Conservation (phyloP, 2,888 invertebrate genomes). For the Dynastes grantii region DNA sequence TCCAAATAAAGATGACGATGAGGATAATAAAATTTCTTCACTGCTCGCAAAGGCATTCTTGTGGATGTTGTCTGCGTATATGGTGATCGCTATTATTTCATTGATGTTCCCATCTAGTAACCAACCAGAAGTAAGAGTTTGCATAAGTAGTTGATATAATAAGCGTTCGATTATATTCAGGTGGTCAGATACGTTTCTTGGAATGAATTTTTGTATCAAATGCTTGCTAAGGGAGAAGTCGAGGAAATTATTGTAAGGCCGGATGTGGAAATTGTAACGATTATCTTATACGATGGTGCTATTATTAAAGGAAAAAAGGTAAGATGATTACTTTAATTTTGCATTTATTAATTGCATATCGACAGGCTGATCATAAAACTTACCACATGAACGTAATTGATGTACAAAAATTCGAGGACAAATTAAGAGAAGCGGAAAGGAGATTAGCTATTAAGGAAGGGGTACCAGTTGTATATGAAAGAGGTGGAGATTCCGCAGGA, state of each 20-base stretch:
- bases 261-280: constrained; percentile 88
- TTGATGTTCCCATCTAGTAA: constrained; percentile 80
- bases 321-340: constrained; percentile 49
- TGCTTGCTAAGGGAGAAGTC: constrained; percentile 96
- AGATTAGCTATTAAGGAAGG: constrained; percentile 86
- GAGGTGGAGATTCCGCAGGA: constrained; percentile 83
- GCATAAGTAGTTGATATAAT: background rate
- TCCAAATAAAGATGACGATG: constrained; percentile 74
- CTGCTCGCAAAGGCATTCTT: constrained; percentile 83
- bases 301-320: constrained; percentile 86
- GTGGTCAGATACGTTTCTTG: constrained; percentile 89
- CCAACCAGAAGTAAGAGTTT: constrained; percentile 78
- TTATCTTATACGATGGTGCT: constrained; percentile 88
- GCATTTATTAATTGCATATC: background rate
- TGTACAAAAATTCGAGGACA: constrained; percentile 90
- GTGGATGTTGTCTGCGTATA: constrained; percentile 85
- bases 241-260: constrained; percentile 89
- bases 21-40: constrained; percentile 81
- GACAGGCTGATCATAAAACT: constrained; percentile 76
- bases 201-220: constrained; percentile 97
- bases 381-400: constrained; percentile 91
- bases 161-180: constrained; percentile 64
- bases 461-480: constrained; percentile 88
- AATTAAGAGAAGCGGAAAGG: constrained; percentile 88
- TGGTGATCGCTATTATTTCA: constrained; percentile 82